These are phyloP conservation scores for Paraescarpia echinospica DNA, from an alignment of 1,140 invertebrate species.

Conservation along the genomic window DNA sequence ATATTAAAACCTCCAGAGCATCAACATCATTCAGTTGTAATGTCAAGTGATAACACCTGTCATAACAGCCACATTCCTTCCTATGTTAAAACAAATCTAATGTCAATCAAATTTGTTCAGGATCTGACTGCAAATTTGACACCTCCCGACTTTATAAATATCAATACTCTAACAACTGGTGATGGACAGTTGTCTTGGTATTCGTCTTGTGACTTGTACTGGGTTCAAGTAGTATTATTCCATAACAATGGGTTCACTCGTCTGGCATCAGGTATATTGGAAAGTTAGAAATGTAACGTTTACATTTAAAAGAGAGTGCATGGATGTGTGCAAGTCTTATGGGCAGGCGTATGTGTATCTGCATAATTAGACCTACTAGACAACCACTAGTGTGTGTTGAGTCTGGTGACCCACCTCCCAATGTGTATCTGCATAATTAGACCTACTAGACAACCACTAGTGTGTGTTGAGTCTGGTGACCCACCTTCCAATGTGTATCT, in stretches of 20 bases:
- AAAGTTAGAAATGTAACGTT: neutral
- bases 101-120: neutral
- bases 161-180: neutral
- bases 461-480: neutral
- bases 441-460: neutral
- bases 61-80: neutral
- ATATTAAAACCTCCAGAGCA: neutral
- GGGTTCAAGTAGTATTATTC: neutral
- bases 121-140: neutral
- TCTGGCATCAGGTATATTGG: neutral
- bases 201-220: neutral
- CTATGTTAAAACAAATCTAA: neutral
- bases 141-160: neutral
- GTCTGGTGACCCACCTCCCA: conserved; percentile 62
- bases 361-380: neutral
- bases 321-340: no score
- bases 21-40: neutral
- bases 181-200: neutral
- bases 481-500: conserved; percentile 65
- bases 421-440: conserved; percentile 57
- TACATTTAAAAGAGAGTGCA: neutral
- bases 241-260: neutral
- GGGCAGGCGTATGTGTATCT: no score
- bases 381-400: neutral
- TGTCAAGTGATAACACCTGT: neutral